Conservation (phyloP, 1,140 invertebrate genomes). For the Batillaria attramentaria region DNA sequence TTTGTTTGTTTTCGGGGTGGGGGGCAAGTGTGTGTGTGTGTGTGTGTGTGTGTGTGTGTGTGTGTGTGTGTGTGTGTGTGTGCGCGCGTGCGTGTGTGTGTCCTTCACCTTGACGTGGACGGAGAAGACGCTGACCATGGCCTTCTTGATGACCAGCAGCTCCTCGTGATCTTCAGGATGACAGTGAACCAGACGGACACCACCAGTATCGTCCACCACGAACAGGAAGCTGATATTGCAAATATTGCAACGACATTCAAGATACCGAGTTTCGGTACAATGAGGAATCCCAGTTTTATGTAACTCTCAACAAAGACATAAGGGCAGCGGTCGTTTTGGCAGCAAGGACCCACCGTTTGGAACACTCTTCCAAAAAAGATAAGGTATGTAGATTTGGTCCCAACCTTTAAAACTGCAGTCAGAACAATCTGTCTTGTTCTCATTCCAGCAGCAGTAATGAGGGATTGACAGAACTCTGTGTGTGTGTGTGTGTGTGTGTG, state of each 20-base stretch:
- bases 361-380: neutral
- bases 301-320: too few relatives aligned
- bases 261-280: too few relatives aligned
- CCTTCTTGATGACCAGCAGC: constrained; percentile 42
- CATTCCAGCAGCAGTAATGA: neutral
- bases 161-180: constrained; percentile 44
- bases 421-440: too few relatives aligned
- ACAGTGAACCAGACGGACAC: constrained; percentile 38
- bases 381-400: neutral
- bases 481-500: constrained; percentile 19
- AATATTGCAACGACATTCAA: too few relatives aligned
- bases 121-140: constrained; percentile 40
- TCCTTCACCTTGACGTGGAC: constrained; percentile 40
- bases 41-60: neutral
- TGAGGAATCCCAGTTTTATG: too few relatives aligned
- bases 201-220: constrained; percentile 27
- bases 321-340: too few relatives aligned
- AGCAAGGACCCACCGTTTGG: too few relatives aligned
- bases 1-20: too few relatives aligned
- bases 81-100: neutral
- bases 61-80: neutral
- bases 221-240: constrained; percentile 40
- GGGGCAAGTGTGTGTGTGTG: too few relatives aligned
- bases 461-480: too few relatives aligned
- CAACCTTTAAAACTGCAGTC: neutral